phyloP scores from a whole-genome alignment of 2,888 invertebrate genomes.

The Cinara cedri region DNA sequence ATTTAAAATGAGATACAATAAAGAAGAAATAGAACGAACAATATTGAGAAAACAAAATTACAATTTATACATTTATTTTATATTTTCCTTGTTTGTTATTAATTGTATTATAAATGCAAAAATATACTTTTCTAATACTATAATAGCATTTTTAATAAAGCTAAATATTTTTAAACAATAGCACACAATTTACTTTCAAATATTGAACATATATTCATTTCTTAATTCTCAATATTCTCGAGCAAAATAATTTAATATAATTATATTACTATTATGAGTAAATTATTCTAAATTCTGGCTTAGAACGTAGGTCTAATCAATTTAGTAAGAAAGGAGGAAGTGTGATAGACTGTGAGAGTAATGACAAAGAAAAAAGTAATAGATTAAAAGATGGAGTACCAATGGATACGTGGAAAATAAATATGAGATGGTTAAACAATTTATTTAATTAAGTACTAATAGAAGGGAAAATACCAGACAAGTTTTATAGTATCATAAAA shows the following conservation, averaged over 20 bases:
- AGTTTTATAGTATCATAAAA: too few relatives aligned
- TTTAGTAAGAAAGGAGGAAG: too few relatives aligned
- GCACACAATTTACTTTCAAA: constrained; percentile 2
- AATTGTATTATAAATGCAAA: background rate
- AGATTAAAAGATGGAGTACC: too few relatives aligned
- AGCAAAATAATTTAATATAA: constrained; percentile 7
- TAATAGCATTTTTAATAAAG: constrained; percentile 15
- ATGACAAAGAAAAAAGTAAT: too few relatives aligned
- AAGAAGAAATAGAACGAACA: constrained; percentile 3
- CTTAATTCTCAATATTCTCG: background rate
- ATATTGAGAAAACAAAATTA: background rate
- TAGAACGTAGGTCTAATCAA: too few relatives aligned
- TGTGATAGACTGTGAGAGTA: too few relatives aligned
- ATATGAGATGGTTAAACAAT: too few relatives aligned
- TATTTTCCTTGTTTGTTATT: background rate
- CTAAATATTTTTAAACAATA: background rate
- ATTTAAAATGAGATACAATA: background rate
- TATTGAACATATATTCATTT: background rate
- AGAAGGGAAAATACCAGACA: too few relatives aligned
- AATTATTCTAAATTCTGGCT: background rate
- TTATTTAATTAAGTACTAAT: too few relatives aligned
- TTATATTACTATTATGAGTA: background rate
- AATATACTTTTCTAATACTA: constrained; percentile 4
- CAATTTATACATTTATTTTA: background rate
- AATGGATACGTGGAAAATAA: too few relatives aligned